phyloP scores from a whole-genome alignment of 2,113 vertebrate genomes.

The Clinocottus analis region DNA sequence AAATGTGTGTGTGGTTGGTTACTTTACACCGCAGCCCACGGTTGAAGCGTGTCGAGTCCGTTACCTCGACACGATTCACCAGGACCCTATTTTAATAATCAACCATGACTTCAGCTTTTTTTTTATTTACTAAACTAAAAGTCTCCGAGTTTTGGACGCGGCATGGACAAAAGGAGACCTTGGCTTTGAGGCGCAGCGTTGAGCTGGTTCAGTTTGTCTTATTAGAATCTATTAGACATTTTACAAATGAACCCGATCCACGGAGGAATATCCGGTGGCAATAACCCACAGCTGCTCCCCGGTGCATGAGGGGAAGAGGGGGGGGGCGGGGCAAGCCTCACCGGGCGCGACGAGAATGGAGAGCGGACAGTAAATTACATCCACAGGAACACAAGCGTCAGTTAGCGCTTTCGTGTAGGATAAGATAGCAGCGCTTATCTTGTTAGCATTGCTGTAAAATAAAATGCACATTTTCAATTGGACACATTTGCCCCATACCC shows the following conservation, averaged over 20 bases:
- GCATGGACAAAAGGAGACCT: neutral
- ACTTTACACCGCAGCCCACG: neutral
- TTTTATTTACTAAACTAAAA: neutral
- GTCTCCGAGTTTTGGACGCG: neutral
- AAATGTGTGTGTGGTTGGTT: neutral
- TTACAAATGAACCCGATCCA: neutral
- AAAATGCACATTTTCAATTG: neutral
- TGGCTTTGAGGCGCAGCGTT: neutral
- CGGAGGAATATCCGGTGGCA: neutral
- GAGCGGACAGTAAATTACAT: neutral
- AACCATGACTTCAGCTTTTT: neutral
- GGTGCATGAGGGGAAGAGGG: neutral
- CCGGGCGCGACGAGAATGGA: neutral
- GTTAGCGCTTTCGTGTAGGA: neutral
- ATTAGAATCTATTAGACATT: neutral
- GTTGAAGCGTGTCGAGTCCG: too few relatives aligned
- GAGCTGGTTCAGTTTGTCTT: neutral
- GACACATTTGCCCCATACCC: neutral
- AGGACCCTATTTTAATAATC: neutral
- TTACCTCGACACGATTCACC: too few relatives aligned
- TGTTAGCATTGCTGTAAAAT: neutral
- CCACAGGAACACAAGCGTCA: neutral
- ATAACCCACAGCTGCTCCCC: neutral
- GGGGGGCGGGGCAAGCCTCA: neutral
- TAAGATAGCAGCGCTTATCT: neutral